Evolutionary conservation across 2,888 invertebrate genomes (phyloP).

Genomic region (Macrosiphum euphorbiae): DNA sequence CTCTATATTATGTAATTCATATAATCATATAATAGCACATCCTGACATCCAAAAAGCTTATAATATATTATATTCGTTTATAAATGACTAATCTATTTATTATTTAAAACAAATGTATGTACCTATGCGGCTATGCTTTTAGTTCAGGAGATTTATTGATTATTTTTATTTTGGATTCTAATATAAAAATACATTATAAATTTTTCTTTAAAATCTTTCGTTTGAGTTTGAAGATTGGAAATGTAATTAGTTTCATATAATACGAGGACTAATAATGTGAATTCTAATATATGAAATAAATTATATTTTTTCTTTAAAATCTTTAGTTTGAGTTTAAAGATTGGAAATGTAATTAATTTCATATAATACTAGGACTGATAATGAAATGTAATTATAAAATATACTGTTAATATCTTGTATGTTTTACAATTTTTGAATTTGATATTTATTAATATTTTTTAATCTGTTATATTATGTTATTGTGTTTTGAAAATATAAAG

Average conservation of each 20-base stretch:
- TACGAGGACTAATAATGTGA: not conserved
- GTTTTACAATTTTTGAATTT: not conserved
- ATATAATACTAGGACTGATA: not conserved
- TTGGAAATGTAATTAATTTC: not conserved
- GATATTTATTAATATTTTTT: not conserved
- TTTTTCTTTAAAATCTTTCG: not conserved
- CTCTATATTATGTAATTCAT: not conserved
- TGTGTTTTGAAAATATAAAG: not conserved
- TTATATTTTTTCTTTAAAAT: not conserved
- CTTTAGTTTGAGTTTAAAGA: not conserved
- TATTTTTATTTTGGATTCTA: not conserved
- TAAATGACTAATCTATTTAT: not conserved
- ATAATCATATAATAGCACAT: not conserved
- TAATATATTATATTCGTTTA: not conserved
- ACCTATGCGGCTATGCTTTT: not conserved
- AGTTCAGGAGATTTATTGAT: not conserved
- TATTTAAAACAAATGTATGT: not conserved
- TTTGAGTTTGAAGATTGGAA: not conserved
- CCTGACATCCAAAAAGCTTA: not conserved
- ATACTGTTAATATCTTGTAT: not conserved
- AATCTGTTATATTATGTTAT: not conserved
- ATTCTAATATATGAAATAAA: not conserved
- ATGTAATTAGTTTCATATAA: not conserved
- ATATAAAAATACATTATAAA: not conserved
- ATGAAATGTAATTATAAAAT: not conserved